phyloP scores from a whole-genome alignment of 1,140 invertebrate genomes.

The Zaprionus ghesquierei region DNA sequence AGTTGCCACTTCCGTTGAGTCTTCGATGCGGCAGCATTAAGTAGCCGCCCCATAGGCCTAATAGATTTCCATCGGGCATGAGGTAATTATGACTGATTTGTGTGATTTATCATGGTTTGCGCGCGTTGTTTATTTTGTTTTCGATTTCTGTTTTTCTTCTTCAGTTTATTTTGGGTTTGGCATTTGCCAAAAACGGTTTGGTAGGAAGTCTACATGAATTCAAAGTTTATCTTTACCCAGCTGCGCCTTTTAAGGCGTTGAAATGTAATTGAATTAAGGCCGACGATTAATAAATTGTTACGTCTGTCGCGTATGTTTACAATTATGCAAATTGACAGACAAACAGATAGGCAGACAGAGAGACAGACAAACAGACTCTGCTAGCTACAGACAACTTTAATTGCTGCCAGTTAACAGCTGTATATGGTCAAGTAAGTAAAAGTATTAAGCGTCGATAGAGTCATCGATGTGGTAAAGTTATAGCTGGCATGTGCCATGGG shows the following conservation, averaged over 20 bases:
- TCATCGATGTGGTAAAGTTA: constrained; percentile 43
- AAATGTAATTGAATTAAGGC: constrained; percentile 52
- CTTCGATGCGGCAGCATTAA: constrained; percentile 13
- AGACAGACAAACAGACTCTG: not conserved
- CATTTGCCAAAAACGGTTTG: constrained; percentile 39
- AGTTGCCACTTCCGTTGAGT: constrained; percentile 39
- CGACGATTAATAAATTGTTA: constrained; percentile 35
- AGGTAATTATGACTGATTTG: constrained; percentile 60
- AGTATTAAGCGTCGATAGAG: constrained; percentile 24
- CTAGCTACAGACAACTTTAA: constrained; percentile 27
- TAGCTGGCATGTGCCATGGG: constrained; percentile 1
- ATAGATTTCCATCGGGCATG: constrained; percentile 29
- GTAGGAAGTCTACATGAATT: not conserved
- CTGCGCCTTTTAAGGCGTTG: constrained; percentile 33
- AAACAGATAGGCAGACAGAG: not conserved
- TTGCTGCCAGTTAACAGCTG: constrained; percentile 6
- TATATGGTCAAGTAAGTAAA: constrained; percentile 34
- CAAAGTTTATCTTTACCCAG: constrained; percentile 23
- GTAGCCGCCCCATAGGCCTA: constrained; percentile 27
- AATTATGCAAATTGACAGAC: constrained; percentile 41
- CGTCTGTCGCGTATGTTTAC: constrained; percentile 14
- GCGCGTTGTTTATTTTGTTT: constrained; percentile 3
- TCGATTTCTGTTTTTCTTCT: constrained; percentile 1
- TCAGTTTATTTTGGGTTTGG: constrained; percentile 11
- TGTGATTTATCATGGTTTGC: constrained; percentile 53